A percentile compares a stretch with the other conserved stretches of the same genome.
These are phyloP conservation scores for Ypsolopha scabrella DNA, from an alignment of 2,888 invertebrate genomes.

Conservation along the genomic window DNA sequence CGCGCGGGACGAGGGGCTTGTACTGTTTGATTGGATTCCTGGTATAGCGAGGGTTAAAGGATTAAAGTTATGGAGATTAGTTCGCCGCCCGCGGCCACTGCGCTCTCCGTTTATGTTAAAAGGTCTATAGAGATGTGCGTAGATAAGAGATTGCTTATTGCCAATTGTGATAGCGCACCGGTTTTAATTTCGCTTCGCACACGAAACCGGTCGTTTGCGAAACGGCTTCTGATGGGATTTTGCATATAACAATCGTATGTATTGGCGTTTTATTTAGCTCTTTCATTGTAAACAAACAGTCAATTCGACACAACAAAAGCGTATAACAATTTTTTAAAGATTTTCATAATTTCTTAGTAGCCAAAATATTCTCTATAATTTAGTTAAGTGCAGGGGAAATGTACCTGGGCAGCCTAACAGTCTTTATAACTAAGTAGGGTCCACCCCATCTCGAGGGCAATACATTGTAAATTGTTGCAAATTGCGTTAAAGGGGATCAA, in stretches of 20 bases:
- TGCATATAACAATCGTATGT: not conserved
- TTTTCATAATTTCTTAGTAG: not conserved
- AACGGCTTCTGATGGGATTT: conserved; percentile 20
- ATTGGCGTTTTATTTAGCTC: too few relatives aligned
- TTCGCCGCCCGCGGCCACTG: conserved; percentile 64
- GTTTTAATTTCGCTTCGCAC: conserved; percentile 55
- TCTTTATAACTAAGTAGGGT: conserved; percentile 11
- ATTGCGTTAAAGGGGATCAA: conserved; percentile 37
- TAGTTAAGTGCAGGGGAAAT: not conserved
- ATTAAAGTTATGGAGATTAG: conserved; percentile 72
- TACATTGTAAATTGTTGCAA: conserved; percentile 30
- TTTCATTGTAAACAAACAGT: not conserved
- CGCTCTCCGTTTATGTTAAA: conserved; percentile 63
- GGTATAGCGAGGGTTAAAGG: conserved; percentile 67
- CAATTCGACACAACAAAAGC: too few relatives aligned
- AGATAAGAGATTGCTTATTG: conserved; percentile 69
- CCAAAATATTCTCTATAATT: not conserved
- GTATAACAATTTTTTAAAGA: not conserved
- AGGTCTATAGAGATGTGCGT: conserved; percentile 63
- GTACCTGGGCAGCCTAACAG: not conserved
- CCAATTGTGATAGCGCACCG: conserved; percentile 58
- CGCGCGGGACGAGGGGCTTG: conserved; percentile 43
- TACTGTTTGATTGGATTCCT: conserved; percentile 71
- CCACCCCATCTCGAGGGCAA: conserved; percentile 19
- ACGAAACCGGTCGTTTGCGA: conserved; percentile 22